Evolutionary conservation across 2,113 vertebrate genomes (phyloP).

Genomic region (Sebastes schlegelii): DNA sequence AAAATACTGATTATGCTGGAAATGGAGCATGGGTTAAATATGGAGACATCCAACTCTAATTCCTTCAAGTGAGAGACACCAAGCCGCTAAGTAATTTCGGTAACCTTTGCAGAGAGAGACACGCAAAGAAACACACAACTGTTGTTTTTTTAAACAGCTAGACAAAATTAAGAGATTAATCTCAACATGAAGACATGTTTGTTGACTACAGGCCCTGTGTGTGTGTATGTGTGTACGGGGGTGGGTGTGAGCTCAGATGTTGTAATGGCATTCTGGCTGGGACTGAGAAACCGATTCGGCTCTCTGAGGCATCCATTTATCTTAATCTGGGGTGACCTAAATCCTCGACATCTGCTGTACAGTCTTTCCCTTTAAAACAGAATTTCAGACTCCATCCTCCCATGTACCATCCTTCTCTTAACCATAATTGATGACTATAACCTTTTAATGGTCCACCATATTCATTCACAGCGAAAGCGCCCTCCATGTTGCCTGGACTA

Average conservation of each 20-base stretch:
- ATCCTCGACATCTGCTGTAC: constrained; percentile 79
- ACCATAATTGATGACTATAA: constrained; percentile 89
- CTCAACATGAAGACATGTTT: constrained; percentile 71
- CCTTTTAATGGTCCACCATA: constrained; percentile 87
- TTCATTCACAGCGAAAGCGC: constrained; percentile 81
- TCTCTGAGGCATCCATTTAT: constrained; percentile 82
- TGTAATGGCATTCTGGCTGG: constrained; percentile 75
- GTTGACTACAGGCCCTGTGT: constrained; percentile 47
- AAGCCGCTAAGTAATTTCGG: constrained; percentile 44
- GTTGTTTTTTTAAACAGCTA: constrained; percentile 34
- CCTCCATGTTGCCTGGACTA: constrained; percentile 63
- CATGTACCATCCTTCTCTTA: constrained; percentile 83
- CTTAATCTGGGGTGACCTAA: constrained; percentile 85
- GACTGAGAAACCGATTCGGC: constrained; percentile 75
- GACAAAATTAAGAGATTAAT: constrained; percentile 76
- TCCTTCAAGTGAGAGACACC: constrained; percentile 63
- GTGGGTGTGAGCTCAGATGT: constrained; percentile 64
- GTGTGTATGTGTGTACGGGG: constrained; percentile 44
- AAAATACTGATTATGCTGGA: constrained; percentile 75
- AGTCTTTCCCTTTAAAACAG: constrained; percentile 79
- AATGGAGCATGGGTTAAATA: constrained; percentile 75
- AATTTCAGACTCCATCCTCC: constrained; percentile 80
- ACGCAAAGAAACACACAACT: constrained; percentile 21
- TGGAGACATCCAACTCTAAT: constrained; percentile 70
- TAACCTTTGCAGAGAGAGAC: constrained; percentile 50